Conservation (phyloP, 2,113 vertebrate species). For the Limnothrissa miodon region DNA sequence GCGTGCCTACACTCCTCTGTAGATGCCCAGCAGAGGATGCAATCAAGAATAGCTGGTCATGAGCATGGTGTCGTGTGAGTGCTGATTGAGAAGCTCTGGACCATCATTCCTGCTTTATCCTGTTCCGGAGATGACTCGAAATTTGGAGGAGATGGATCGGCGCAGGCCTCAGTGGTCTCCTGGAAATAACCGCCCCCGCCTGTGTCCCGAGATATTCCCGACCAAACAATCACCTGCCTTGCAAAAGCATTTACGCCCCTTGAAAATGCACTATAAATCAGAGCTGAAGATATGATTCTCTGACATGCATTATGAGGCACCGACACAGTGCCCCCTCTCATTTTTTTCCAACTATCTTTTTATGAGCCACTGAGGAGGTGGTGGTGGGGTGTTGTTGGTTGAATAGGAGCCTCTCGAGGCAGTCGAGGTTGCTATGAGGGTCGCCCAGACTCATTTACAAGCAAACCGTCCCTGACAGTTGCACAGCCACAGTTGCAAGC, state of each 20-base stretch:
- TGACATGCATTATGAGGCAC: not conserved
- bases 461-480: slow-evolving; percentile 31
- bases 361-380: not conserved
- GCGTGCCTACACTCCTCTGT: not conserved
- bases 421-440: slow-evolving; percentile 24
- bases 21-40: not conserved
- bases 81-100: slow-evolving; percentile 48
- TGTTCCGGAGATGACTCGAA: slow-evolving; percentile 54
- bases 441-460: slow-evolving; percentile 50
- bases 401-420: slow-evolving; percentile 29
- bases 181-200: slow-evolving; percentile 40
- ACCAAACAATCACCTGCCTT: slow-evolving; percentile 45
- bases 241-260: slow-evolving; percentile 47
- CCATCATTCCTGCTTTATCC: slow-evolving; percentile 34
- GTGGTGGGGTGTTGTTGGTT: not conserved
- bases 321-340: not conserved
- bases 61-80: slow-evolving; percentile 32
- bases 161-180: slow-evolving; percentile 26
- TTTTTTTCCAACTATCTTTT: slow-evolving; percentile 35
- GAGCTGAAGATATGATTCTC: slow-evolving; percentile 51
- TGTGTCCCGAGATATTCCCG: slow-evolving; percentile 31
- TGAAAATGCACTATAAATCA: slow-evolving; percentile 35
- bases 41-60: not conserved
- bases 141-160: slow-evolving; percentile 51
- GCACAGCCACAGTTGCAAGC: slow-evolving; percentile 32